A percentile compares a stretch with the other conserved stretches of the same genome.
Conservation (phyloP, 1,140 invertebrate species). For the Bombus superbus region DNA sequence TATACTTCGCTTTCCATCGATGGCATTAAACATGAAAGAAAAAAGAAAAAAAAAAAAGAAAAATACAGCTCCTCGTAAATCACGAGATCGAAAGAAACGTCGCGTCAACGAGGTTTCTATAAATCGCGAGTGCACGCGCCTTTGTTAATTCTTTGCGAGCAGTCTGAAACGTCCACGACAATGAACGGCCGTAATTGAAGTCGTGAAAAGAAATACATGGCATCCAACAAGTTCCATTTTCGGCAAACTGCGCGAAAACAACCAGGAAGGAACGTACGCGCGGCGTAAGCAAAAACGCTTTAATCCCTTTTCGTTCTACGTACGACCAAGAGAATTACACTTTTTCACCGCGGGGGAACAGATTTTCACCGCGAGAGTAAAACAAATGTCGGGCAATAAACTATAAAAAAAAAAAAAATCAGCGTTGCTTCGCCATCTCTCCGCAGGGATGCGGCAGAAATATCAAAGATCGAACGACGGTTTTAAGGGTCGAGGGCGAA, state of each 20-base stretch:
- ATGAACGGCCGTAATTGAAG: conserved; percentile 9
- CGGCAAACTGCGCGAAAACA: background rate
- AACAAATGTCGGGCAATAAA: conserved; percentile 12
- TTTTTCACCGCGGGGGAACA: background rate
- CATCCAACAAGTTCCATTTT: background rate
- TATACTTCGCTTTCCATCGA: background rate
- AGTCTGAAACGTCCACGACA: background rate
- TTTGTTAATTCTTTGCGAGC: background rate
- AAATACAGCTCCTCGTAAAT: too few relatives aligned
- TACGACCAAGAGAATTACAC: background rate
- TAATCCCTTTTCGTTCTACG: background rate
- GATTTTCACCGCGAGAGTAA: background rate
- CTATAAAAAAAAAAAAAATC: background rate
- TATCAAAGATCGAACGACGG: background rate
- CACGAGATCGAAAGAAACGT: background rate
- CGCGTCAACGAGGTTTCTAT: background rate
- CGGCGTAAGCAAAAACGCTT: conserved; percentile 13
- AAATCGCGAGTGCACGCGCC: background rate
- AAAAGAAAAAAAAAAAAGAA: too few relatives aligned
- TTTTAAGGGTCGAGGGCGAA: background rate
- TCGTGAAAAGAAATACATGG: conserved; percentile 3
- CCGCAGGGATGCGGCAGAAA: background rate
- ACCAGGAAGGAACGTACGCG: background rate
- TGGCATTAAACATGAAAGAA: too few relatives aligned
- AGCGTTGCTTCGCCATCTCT: background rate